A percentile compares a stretch with the other conserved stretches of the same genome.
These are phyloP conservation scores for Sipha flava DNA, from an alignment of 1,140 invertebrate genomes.

Conservation along the genomic window DNA sequence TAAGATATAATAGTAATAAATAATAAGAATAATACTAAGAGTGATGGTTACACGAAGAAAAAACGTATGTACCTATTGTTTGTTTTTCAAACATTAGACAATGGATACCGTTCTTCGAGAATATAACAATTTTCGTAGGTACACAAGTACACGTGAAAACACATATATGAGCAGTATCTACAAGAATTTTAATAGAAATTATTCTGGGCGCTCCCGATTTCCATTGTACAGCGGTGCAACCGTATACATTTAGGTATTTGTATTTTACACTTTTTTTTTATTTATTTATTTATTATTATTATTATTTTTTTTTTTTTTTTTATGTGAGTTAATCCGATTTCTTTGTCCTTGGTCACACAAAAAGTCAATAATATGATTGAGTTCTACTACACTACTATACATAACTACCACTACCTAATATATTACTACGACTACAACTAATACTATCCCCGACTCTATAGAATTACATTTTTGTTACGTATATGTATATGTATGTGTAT, in stretches of 20 bases:
- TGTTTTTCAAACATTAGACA: slow-evolving; percentile 32
- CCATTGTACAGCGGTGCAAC: slow-evolving; percentile 1
- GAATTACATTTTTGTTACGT: slow-evolving; percentile 11
- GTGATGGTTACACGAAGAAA: background rate
- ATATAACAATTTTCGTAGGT: slow-evolving; percentile 23
- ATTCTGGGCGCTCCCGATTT: slow-evolving; percentile 31
- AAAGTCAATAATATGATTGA: slow-evolving; percentile 32
- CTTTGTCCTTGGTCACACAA: slow-evolving; percentile 31
- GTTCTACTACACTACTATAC: background rate
- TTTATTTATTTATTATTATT: background rate
- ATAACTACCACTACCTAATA: too few species aligned
- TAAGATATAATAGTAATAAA: slow-evolving; percentile 4
- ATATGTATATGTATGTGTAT: too few species aligned
- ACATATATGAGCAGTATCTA: background rate
- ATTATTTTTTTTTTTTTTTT: slow-evolving; percentile 3
- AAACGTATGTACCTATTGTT: slow-evolving; percentile 12
- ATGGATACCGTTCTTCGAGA: slow-evolving; percentile 27
- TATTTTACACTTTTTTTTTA: slow-evolving; percentile 17
- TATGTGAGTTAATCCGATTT: slow-evolving; percentile 21
- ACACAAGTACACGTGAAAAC: slow-evolving; percentile 10
- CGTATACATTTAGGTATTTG: slow-evolving; percentile 28
- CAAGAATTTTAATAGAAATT: slow-evolving; percentile 32
- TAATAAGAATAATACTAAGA: slow-evolving; percentile 7
- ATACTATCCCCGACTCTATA: background rate
- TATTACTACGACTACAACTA: background rate